These are phyloP conservation scores for Drosophila sturtevanti DNA, from an alignment of 1,140 invertebrate genomes.

Conservation along the genomic window DNA sequence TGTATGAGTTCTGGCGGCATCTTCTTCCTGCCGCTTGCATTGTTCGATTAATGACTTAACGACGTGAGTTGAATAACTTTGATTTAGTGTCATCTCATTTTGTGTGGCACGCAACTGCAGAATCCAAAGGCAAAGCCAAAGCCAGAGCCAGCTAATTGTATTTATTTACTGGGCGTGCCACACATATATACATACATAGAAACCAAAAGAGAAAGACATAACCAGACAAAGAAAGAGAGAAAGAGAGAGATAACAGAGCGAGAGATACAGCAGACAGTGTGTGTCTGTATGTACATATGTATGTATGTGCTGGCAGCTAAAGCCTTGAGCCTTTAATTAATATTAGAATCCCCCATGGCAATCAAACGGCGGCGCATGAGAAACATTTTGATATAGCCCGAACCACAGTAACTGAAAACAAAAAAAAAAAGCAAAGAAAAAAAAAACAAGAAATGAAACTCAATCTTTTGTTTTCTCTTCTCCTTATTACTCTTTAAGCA, in stretches of 20 bases:
- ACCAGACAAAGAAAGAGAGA: neutral
- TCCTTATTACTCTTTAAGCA: neutral
- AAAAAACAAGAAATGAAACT: slow-evolving; percentile 2
- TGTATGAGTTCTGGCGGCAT: slow-evolving; percentile 29
- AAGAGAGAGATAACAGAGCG: neutral
- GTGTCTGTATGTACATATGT: neutral
- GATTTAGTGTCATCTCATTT: slow-evolving; percentile 80
- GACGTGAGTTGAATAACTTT: slow-evolving; percentile 80
- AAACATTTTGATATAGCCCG: slow-evolving; percentile 44
- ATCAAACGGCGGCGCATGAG: slow-evolving; percentile 51
- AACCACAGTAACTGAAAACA: slow-evolving; percentile 5
- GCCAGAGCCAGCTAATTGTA: slow-evolving; percentile 65
- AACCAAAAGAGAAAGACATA: neutral
- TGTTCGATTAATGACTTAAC: slow-evolving; percentile 81
- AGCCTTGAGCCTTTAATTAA: slow-evolving; percentile 68
- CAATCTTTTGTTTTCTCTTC: neutral
- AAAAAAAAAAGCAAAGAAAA: slow-evolving; percentile 2
- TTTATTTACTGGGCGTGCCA: slow-evolving; percentile 66
- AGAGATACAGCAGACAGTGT: neutral
- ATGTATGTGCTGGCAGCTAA: slow-evolving; percentile 13
- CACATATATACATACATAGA: neutral
- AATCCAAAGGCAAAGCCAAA: slow-evolving; percentile 13
- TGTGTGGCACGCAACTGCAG: slow-evolving; percentile 44
- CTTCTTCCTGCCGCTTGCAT: slow-evolving; percentile 67
- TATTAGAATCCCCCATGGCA: slow-evolving; percentile 52